Evolutionary conservation across 2,888 invertebrate genomes (phyloP).

Genomic region (Patella depressa): DNA sequence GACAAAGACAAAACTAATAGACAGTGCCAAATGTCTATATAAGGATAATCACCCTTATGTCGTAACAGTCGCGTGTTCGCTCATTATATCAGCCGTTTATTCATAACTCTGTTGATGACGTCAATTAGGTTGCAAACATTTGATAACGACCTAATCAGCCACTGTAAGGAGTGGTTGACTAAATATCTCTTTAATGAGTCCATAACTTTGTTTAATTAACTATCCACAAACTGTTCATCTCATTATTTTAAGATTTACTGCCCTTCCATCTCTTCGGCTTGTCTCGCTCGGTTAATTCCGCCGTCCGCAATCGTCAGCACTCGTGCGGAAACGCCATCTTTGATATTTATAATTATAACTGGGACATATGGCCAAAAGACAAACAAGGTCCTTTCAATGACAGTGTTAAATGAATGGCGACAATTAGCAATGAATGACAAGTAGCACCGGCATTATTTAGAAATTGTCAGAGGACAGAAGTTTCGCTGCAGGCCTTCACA

Average conservation of each 20-base stretch:
- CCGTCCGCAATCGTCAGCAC: neutral
- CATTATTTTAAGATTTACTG: neutral
- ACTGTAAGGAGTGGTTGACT: neutral
- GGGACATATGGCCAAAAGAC: neutral
- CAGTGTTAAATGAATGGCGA: neutral
- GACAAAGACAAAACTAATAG: no score
- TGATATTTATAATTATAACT: neutral
- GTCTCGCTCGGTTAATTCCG: constrained; percentile 1
- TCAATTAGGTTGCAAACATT: neutral
- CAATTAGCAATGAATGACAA: constrained; percentile 4
- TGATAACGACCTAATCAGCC: neutral
- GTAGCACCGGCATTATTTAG: neutral
- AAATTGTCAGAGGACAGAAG: neutral
- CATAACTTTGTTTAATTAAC: constrained; percentile 4
- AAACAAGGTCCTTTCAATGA: neutral
- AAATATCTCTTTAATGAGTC: constrained; percentile 5
- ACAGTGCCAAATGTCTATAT: no score
- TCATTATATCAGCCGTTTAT: neutral
- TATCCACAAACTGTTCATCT: neutral
- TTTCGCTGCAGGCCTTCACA: neutral
- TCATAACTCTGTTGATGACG: constrained; percentile 1
- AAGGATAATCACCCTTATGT: neutral
- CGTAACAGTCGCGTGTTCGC: neutral
- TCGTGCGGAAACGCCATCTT: neutral
- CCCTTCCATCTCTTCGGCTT: neutral